Base-by-base conservation (phyloP, 2,113 vertebrate species). In the Nesogale talazaci region DNA sequence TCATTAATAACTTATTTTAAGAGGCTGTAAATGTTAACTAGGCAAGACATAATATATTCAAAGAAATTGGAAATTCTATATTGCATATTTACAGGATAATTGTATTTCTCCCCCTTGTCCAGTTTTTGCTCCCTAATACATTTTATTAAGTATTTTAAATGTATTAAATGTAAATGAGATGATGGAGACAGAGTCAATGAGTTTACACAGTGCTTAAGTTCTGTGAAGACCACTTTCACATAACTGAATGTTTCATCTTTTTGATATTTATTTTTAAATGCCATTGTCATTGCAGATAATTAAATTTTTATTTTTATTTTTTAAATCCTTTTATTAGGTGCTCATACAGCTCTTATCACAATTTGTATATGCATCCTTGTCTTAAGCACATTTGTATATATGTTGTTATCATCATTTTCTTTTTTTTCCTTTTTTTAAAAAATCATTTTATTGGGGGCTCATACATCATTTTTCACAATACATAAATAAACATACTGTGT, bases 221-320 rank as follows among this genome's bases (percentile, higher is more conserved):
- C 40, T 72, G 0, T 17, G 8, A 89, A 59, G 25, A 8, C 67
- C 70, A 22, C 4, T 80, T 90, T 85, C 23, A 90, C 83, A 22
- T 59, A 74, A 42, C 7, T 17, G 11, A 76, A 65, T 38, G 1
- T 31, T 85, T 88, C 38, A 52, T 31, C 27, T 82, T 79, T 29
- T 20, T 85, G 12, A 25, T 85, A 38, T 94, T 46, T 31, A 89
- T 85, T 91, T 94, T 65, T 17, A 86, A 75, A 57, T 87, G 29
- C 61, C 40, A 16, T 75, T 20, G 61, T 8, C 69, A 52, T 36
- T 70, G 11, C 10, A 20, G 15, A 86, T 19, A 4, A 3, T 4
- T 29, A 88, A 42, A 38, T 75, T 52, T 88, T n/a, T n/a, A n/a
- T n/a, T n/a, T n/a, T n/a, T n/a, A n/a, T n/a, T n/a, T n/a, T n/a